A percentile compares a stretch with the other conserved stretches of the same genome.
Evolutionary conservation across 2,797 vertebrate species (phyloP).

Genomic region (Cheracebus regulus): DNA sequence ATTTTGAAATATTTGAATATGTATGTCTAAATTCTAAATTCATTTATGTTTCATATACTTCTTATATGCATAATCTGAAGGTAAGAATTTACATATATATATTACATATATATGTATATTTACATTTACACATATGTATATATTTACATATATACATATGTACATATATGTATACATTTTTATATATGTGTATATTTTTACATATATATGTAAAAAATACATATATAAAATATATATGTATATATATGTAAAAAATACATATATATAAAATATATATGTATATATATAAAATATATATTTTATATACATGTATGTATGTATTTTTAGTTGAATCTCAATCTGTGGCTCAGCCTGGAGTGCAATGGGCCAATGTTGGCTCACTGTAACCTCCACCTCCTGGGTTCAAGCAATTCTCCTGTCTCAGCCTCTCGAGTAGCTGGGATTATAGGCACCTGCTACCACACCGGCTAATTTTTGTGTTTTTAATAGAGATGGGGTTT

Average conservation of each 20-base stretch:
- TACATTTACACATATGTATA: too few relatives aligned
- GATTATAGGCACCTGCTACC: background rate
- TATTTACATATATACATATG: too few relatives aligned
- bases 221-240: background rate
- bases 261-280: too few relatives aligned
- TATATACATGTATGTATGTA: rapidly evolving
- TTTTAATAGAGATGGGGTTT: background rate
- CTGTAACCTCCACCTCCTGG: background rate
- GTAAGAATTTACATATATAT: background rate
- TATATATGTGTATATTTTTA: background rate
- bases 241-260: too few relatives aligned
- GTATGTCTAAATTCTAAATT: background rate
- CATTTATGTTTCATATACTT: background rate
- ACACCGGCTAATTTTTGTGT: background rate
- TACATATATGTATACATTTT: too few relatives aligned
- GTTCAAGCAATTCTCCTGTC: background rate
- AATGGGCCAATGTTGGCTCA: background rate
- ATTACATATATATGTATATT: background rate
- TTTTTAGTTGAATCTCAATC: background rate
- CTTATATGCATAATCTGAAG: background rate
- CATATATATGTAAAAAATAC: background rate
- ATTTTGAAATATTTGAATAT: background rate
- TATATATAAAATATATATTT: too few relatives aligned
- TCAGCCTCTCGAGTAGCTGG: too few relatives aligned
- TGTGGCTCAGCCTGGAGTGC: background rate